phyloP scores from a whole-genome alignment of 2,888 invertebrate species.

The Coenonympha glycerion region DNA sequence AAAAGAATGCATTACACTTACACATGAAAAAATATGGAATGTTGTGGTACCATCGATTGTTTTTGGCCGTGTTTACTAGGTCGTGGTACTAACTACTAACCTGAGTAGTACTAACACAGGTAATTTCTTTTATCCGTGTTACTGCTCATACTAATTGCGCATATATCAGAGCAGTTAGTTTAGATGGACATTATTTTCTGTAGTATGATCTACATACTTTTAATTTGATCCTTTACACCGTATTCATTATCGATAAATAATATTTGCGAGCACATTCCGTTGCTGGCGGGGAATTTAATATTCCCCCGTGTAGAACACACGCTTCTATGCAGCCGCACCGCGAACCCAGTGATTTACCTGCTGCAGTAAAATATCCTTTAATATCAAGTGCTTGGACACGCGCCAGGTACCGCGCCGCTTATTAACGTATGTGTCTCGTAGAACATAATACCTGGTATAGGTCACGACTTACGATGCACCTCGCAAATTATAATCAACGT shows the following conservation, averaged over 20 bases:
- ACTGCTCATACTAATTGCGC: too few relatives aligned
- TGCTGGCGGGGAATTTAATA: slow-evolving; percentile 21
- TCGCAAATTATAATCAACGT: slow-evolving; percentile 21
- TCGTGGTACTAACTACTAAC: too few relatives aligned
- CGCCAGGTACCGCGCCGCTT: slow-evolving; percentile 32
- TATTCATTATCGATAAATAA: not conserved
- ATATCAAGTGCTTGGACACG: slow-evolving; percentile 32
- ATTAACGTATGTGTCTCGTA: slow-evolving; percentile 32
- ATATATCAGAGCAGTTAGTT: too few relatives aligned
- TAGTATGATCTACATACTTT: too few relatives aligned
- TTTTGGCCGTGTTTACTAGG: too few relatives aligned
- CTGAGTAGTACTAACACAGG: too few relatives aligned
- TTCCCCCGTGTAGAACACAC: slow-evolving; percentile 18
- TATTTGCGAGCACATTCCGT: slow-evolving; percentile 2
- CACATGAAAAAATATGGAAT: too few relatives aligned
- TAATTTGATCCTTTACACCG: slow-evolving; percentile 4
- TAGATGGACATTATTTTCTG: too few relatives aligned
- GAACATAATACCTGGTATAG: slow-evolving; percentile 19
- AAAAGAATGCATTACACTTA: too few relatives aligned
- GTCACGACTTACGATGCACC: slow-evolving; percentile 20
- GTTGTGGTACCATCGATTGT: too few relatives aligned
- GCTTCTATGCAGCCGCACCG: too few relatives aligned
- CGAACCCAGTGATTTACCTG: slow-evolving; percentile 29
- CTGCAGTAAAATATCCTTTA: slow-evolving; percentile 33
- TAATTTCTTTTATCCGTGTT: too few relatives aligned